These are phyloP conservation scores for rabbit (Oryctolagus cuniculus) DNA, from an alignment of 2,113 vertebrate genomes.

Conservation along the genomic window DNA sequence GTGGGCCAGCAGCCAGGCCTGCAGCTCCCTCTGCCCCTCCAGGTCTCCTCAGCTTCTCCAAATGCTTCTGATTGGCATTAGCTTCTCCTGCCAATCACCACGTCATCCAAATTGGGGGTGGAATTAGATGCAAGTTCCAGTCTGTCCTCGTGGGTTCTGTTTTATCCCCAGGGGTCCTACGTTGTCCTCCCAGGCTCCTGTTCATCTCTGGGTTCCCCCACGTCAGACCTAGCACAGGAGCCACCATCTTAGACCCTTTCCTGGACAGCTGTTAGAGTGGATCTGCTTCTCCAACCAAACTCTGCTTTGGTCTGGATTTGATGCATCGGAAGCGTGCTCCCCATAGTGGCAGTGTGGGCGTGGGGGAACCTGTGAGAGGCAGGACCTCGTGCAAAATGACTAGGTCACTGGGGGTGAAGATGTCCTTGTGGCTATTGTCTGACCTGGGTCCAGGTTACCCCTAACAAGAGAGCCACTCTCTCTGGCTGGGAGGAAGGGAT, in stretches of 20 bases:
- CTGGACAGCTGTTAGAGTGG: too few species aligned
- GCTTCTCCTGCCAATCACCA: not conserved
- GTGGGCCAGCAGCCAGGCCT: not conserved
- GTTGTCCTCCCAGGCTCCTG: not conserved
- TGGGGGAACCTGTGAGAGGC: too few species aligned
- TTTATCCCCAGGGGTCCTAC: not conserved
- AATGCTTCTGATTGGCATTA: not conserved
- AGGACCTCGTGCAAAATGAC: too few species aligned
- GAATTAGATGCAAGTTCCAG: not conserved
- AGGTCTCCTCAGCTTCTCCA: not conserved
- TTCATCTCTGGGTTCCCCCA: not conserved
- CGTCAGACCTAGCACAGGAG: not conserved
- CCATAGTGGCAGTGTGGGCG: too few species aligned
- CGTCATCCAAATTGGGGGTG: not conserved
- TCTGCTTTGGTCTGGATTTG: not conserved
- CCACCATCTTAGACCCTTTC: not conserved
- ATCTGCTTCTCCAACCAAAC: not conserved
- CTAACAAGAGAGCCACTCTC: too few species aligned
- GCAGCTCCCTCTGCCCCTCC: not conserved
- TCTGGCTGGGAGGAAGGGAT: too few species aligned
- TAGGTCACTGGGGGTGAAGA: too few species aligned
- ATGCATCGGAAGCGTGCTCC: too few species aligned
- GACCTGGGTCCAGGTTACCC: too few species aligned
- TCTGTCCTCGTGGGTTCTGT: not conserved
- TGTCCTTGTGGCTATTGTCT: too few species aligned